A percentile compares a stretch with the other conserved stretches of the same genome.
phyloP scores from a whole-genome alignment of 2,113 vertebrate genomes.

The Damaliscus lunatus region DNA sequence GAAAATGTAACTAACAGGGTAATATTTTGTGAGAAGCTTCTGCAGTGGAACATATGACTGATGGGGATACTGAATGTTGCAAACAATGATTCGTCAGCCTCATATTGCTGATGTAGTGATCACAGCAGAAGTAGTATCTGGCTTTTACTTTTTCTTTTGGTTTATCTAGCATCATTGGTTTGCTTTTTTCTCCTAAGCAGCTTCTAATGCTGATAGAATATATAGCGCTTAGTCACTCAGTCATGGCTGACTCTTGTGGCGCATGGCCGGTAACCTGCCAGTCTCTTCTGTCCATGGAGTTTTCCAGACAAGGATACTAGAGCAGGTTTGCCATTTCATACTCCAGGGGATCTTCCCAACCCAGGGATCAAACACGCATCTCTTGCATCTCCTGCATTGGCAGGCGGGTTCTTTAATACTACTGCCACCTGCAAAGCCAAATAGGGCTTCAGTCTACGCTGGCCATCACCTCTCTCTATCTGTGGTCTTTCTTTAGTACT shows the following conservation, averaged over 20 bases:
- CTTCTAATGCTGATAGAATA: not conserved
- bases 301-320: not conserved
- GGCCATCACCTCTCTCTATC: not conserved
- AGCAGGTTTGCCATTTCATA: not conserved
- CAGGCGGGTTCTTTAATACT: not conserved
- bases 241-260: not conserved
- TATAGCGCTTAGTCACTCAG: not conserved
- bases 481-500: not conserved
- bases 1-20: not conserved
- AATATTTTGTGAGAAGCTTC: not conserved
- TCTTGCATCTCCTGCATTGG: not conserved
- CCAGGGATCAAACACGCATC: not conserved
- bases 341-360: not conserved
- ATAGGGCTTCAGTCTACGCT: not conserved
- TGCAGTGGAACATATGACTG: not conserved
- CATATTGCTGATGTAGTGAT: not conserved
- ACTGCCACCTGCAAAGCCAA: not conserved
- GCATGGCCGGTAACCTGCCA: not conserved
- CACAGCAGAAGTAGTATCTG: not conserved
- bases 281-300: not conserved
- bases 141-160: not conserved
- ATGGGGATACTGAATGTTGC: not conserved
- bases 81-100: not conserved
- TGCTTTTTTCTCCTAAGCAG: not conserved
- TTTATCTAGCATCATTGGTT: not conserved